Evolutionary conservation across 2,113 vertebrate genomes (phyloP), one percentile per base, ranked within the genome.

Genomic region (Ancistrus triradiatus): DNA sequence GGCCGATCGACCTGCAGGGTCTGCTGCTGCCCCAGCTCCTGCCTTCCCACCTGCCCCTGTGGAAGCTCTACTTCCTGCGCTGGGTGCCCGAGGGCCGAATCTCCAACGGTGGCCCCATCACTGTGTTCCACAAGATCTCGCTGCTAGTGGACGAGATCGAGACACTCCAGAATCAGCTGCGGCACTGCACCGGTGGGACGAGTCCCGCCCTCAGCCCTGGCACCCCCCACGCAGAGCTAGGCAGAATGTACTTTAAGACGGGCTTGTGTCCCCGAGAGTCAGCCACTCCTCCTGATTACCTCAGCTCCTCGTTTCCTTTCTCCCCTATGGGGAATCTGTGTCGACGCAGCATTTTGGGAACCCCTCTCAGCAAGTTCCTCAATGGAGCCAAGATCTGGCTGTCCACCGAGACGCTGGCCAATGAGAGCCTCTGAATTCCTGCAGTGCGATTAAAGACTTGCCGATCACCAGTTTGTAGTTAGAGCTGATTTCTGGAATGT

Each of bases 71-170:
- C 81, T 99, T 97, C 77, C 87, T 98, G 49, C 95, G 96, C 74
- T 99, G 96, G 96, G 89, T 98, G 15, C 93, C 95, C 0, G 95
- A 99, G 79, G 89, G 90, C 2, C 93, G 94, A 85, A 98, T 99
- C 69, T 72, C 72, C 24, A 81, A 80, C 0, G 96, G 95, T 0
- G 94, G 95, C 59, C 76, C 83, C 75, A 83, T 93, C 80, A 88
- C 90, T 0, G 77, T 90, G 49, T 95, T 92, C 68, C 92, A 92
- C 75, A 90, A 85, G 72, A 84, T 92, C 11, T 98, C 93, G 0
- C 28, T 92, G 47, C 84, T 99, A 79, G 92, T 89, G 0, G 93
- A 98, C 0, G 92, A 99, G 63, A 92, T 99, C 1, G 93, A 97
- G 50, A 77, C 49, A 52, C 80, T 99, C 2, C 86, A 91, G 82